A percentile compares a stretch with the other conserved stretches of the same genome.
Evolutionary conservation across 2,113 vertebrate genomes (phyloP).

Genomic region (Lagopus muta): DNA sequence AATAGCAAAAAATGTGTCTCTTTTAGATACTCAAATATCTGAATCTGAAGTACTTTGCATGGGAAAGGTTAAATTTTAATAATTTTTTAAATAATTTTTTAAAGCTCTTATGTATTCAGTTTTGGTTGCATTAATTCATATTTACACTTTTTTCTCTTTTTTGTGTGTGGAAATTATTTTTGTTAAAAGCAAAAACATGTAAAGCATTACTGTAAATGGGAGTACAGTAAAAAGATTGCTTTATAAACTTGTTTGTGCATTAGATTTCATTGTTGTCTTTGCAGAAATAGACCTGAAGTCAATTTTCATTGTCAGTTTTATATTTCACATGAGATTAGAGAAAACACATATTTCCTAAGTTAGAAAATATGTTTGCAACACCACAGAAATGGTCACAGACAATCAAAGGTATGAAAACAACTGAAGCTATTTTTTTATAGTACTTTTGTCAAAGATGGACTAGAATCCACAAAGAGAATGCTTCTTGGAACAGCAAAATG

Average conservation of each 20-base stretch:
- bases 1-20: background rate
- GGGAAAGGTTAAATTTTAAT: background rate
- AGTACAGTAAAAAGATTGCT: background rate
- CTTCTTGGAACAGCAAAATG: background rate
- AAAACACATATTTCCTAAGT: background rate
- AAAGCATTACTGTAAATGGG: background rate
- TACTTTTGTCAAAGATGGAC: background rate
- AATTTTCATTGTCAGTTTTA: background rate
- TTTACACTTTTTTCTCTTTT: background rate
- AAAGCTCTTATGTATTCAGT: background rate
- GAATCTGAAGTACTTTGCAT: background rate
- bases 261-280: background rate
- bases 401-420: background rate
- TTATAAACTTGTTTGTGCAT: background rate
- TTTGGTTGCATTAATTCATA: background rate
- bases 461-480: background rate
- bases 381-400: background rate
- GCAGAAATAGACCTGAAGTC: background rate
- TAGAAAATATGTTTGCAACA: background rate
- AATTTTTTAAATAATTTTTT: background rate
- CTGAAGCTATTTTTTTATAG: background rate
- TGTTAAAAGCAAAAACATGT: background rate
- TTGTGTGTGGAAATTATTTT: background rate
- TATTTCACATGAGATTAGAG: background rate
- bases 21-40: background rate